Evolutionary conservation across 2,888 invertebrate species (phyloP).

Genomic region (Ophion slaviceki): DNA sequence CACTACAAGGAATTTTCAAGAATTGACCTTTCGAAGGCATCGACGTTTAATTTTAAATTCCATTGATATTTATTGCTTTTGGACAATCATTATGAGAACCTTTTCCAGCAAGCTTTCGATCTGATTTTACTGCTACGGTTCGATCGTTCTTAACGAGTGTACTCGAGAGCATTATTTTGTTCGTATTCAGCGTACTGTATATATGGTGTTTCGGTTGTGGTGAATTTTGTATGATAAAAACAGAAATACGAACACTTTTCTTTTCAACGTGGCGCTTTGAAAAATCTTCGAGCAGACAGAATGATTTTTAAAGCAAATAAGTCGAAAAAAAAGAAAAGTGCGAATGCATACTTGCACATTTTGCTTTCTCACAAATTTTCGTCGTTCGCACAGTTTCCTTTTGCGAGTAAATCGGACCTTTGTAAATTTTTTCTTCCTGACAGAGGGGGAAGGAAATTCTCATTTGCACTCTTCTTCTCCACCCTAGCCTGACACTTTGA

Average conservation of each 20-base stretch:
- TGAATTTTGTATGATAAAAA: conserved; percentile 22
- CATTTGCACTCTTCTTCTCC: conserved; percentile 7
- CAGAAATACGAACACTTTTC: not conserved
- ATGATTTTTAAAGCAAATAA: not conserved
- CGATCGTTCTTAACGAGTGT: conserved; percentile 14
- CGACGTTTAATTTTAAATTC: not conserved
- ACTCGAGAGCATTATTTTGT: conserved; percentile 2
- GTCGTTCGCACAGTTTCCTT: conserved; percentile 25
- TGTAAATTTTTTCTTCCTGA: not conserved
- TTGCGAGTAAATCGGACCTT: not conserved
- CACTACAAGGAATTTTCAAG: too few species aligned
- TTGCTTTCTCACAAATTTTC: conserved; percentile 46
- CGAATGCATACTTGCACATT: conserved; percentile 25
- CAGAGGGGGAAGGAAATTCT: not conserved
- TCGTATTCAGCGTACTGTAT: conserved; percentile 43
- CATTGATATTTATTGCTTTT: not conserved
- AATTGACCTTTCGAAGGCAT: not conserved
- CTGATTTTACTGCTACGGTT: conserved; percentile 1
- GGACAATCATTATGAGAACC: not conserved
- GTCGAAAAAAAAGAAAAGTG: not conserved
- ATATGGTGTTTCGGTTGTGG: conserved; percentile 35
- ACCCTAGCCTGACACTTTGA: not conserved
- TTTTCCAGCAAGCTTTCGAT: not conserved
- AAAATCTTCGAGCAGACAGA: not conserved
- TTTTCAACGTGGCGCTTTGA: conserved; percentile 6